Evolutionary conservation across 2,113 vertebrate species (phyloP), one percentile per base, ranked within the genome.

Genomic region (Chaetops frenatus): DNA sequence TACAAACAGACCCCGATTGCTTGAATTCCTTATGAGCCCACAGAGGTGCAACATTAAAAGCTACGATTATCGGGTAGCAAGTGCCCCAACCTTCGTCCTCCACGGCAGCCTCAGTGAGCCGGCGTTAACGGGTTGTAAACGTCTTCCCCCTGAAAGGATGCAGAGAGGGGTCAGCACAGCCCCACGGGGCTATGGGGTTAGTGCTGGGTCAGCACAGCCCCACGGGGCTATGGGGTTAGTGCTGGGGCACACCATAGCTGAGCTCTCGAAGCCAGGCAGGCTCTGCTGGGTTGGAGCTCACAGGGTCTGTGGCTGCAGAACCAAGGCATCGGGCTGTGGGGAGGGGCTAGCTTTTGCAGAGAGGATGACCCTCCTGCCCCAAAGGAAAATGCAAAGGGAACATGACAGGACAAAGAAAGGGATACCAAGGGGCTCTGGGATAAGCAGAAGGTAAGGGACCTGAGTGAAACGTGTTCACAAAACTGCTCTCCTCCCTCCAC

Each of bases 141-240:
- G 99, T 99, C 98, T 99, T 99, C 95, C 99, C 99, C 98, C 99
- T 99, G 96, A 61, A 97, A 88, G 80, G 88, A 97, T 58, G 74
- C n/a, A 64, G 72, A 83, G 50, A 78, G 23, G 21, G 31, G 71
- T 97, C 80, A 96, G 94, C 27, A 21, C 1, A 5, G 71, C 20
- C 28, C 11, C 1, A 1, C 28, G 40, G 70, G 60, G 15, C 33
- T 24, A 17, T 6, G 28, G 19, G 44, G 44, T 18, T 45, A n/a
- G n/a, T n/a, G n/a, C 15, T 64, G 21, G 31, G 71, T 97, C 80
- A 96, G 94, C 27, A 21, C 1, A 5, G 71, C 20, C 28, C 11
- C 1, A 1, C 28, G 40, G 70, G 60, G 15, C 33, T 24, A 17
- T 6, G 28, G 19, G 44, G 44, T 18, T 45, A n/a, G n/a, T n/a